Conservation (phyloP, 2,797 vertebrate species). For the Myripristis murdjan region DNA sequence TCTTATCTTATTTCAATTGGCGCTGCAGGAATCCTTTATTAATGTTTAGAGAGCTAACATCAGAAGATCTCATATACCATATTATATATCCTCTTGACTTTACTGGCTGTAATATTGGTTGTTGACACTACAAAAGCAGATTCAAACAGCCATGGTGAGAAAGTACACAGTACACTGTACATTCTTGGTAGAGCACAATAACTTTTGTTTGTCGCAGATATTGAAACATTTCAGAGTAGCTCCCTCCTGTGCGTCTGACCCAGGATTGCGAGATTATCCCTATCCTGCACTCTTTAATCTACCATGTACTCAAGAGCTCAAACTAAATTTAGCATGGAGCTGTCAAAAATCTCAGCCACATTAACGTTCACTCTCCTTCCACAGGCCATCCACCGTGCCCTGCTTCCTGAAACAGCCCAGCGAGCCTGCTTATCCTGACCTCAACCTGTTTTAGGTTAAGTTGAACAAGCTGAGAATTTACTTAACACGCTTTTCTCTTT, state of each 20-base stretch:
- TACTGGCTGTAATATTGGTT: neutral
- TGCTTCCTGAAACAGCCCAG: constrained; percentile 16
- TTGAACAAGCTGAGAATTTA: constrained; percentile 14
- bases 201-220: neutral
- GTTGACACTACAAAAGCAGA: too few relatives aligned
- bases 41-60: too few relatives aligned
- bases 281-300: constrained; percentile 77
- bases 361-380: constrained; percentile 37
- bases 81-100: neutral
- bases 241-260: constrained; percentile 37
- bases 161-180: neutral
- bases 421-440: constrained; percentile 12
- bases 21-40: too few relatives aligned
- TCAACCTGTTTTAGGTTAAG: neutral
- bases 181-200: neutral
- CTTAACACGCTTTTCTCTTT: neutral
- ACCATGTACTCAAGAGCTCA: constrained; percentile 72
- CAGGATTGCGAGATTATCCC: constrained; percentile 79
- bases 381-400: neutral
- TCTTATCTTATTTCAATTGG: too few relatives aligned
- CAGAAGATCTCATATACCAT: too few relatives aligned
- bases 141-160: neutral
- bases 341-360: constrained; percentile 62
- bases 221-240: constrained; percentile 46
- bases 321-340: constrained; percentile 76